These are phyloP conservation scores for Trogon surrucura DNA, from an alignment of 2,113 vertebrate species.

Conservation along the genomic window DNA sequence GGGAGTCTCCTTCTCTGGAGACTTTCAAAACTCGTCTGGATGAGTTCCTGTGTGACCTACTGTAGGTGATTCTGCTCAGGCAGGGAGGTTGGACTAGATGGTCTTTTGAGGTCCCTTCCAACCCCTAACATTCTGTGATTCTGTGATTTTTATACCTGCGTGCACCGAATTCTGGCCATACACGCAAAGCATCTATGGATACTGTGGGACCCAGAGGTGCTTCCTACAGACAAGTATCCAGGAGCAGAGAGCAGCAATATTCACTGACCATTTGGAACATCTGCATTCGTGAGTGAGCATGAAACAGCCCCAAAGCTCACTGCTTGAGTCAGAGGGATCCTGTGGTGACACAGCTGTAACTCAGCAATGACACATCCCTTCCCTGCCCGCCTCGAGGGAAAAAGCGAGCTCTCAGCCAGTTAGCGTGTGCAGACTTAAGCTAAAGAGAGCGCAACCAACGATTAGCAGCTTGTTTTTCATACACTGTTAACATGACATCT, in stretches of 20 bases:
- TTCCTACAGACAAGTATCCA: too few relatives aligned
- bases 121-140: too few relatives aligned
- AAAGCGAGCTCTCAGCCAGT: not conserved
- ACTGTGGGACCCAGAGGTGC: not conserved
- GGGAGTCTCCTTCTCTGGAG: too few relatives aligned
- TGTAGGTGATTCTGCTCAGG: too few relatives aligned
- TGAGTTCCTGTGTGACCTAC: too few relatives aligned
- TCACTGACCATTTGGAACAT: not conserved
- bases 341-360: not conserved
- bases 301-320: not conserved
- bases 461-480: slow-evolving; percentile 61
- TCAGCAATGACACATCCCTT: not conserved
- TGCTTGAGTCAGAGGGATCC: not conserved
- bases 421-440: not conserved
- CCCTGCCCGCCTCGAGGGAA: not conserved
- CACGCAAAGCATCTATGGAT: not conserved
- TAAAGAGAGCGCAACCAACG: not conserved
- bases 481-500: slow-evolving; percentile 42
- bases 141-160: not conserved
- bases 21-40: too few relatives aligned
- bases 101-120: too few relatives aligned
- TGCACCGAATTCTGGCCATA: not conserved
- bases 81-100: too few relatives aligned
- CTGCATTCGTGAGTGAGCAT: not conserved
- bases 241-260: not conserved